Evolutionary conservation across 2,888 invertebrate species (phyloP).

Genomic region (Tolmerus cingulatus): DNA sequence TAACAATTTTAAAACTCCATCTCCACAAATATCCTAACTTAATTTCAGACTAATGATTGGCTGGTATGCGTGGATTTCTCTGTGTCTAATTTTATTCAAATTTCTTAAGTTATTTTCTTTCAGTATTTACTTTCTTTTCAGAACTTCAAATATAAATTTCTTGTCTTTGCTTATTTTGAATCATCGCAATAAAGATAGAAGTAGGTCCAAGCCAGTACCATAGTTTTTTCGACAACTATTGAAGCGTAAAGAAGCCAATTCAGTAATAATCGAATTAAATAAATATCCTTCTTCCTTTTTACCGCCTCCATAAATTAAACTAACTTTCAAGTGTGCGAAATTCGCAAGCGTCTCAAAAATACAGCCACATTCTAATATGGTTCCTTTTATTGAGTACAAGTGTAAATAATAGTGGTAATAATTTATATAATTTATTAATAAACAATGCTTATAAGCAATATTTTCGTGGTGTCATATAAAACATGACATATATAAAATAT

Average conservation of each 20-base stretch:
- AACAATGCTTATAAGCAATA: conserved; percentile 26
- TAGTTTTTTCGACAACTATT: neutral
- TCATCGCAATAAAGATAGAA: neutral
- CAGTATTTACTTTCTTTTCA: neutral
- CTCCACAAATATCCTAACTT: neutral
- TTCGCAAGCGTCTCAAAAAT: neutral
- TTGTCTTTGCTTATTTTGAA: neutral
- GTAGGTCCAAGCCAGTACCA: neutral
- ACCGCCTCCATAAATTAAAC: neutral
- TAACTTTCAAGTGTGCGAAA: neutral
- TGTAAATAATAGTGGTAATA: conserved; percentile 28
- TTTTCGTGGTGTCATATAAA: conserved; percentile 47
- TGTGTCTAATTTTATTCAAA: neutral
- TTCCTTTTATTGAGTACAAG: conserved; percentile 9
- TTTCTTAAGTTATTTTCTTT: neutral
- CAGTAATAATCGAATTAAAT: neutral
- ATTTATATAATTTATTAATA: conserved; percentile 41
- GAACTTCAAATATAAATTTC: neutral
- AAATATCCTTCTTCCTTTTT: neutral
- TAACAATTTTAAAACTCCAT: neutral
- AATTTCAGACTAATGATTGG: neutral
- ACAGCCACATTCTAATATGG: neutral
- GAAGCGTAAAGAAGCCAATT: neutral
- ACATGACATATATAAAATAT: conserved; percentile 46
- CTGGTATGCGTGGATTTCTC: neutral